Evolutionary conservation across 2,888 invertebrate species (phyloP), one percentile per base, ranked within the genome.

Genomic region (Sphaerophoria rueppellii): DNA sequence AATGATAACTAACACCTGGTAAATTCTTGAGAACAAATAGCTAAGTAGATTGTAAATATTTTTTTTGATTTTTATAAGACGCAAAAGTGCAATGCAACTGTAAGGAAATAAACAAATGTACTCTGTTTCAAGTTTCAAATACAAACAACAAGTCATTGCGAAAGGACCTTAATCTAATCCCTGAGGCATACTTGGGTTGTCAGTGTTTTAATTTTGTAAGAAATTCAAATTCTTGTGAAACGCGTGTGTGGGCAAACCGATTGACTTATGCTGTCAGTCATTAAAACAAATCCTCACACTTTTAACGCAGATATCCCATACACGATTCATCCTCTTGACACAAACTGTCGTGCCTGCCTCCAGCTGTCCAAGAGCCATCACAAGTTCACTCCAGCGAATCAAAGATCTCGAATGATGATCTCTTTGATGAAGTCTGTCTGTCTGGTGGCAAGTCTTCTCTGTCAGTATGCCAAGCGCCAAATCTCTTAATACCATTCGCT

Each of bases 401-500:
- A n/a, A 52, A 34, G 34, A 77, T 76, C 79, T 35, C 1, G 32
- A 11, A 46, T 14, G 37, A 9, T 63, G 65, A 67, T 75, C 50
- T 52, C 40, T 58, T 57, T 50, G 72, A 60, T 69, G 67, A 69
- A 69, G 79, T 73, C 67, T 72, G 78, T 67, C 54, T 54, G 24
- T 24, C 12, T 67, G 24, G 9, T 54, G 32, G 46, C 50, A 63
- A 58, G 57, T 75, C 61, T 75, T 75, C 61, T 58, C 73, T 82
- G 72, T 73, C 82, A 77, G 43, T 61, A 77, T 70, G 78, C 69
- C 79, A 75, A 82, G 80, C 72, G 74, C 58, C 54, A 81, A 81
- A 81, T 81, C 81, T 81, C 77, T 85, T 85, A 85, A 85, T 85
- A 70, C 81, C 69, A 63, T 63, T 63, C 24, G 48, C 48, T 46